Evolutionary conservation across 2,888 invertebrate species (phyloP).

Genomic region (Liposcelis brunnea): DNA sequence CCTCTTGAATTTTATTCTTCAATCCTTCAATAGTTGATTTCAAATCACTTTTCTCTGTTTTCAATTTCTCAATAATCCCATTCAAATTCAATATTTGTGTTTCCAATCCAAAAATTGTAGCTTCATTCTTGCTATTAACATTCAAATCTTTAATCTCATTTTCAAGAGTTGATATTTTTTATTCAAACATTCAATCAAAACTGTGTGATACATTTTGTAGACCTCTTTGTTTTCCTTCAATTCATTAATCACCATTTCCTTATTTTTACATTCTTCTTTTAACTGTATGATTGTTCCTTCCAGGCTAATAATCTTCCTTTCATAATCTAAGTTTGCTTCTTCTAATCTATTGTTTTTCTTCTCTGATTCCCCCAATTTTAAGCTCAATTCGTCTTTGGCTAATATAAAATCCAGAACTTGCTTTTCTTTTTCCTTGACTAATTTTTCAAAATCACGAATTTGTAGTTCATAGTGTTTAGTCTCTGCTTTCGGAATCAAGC

Average conservation of each 20-base stretch:
- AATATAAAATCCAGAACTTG: neutral
- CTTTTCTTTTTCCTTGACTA: neutral
- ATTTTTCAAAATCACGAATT: neutral
- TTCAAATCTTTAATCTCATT: neutral
- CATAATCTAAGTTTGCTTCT: neutral
- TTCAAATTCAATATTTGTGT: neutral
- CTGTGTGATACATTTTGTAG: neutral
- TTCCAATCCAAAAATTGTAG: neutral
- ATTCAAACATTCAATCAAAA: neutral
- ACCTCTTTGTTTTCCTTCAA: neutral
- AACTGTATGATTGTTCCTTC: neutral
- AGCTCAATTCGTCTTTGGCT: neutral
- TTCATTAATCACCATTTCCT: neutral
- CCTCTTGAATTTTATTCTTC: no score
- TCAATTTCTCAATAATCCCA: no score
- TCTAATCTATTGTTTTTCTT: neutral
- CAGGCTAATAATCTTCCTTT: neutral
- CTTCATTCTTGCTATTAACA: neutral
- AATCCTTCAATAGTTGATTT: no score
- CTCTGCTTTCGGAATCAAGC: neutral
- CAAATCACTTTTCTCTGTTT: no score
- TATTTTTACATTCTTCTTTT: neutral
- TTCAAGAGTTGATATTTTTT: neutral
- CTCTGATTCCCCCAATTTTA: neutral
- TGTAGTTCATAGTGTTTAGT: neutral